A percentile compares a stretch with the other conserved stretches of the same genome.
These are phyloP conservation scores for Eilema depressum DNA, from an alignment of 2,888 invertebrate genomes.

Conservation along the genomic window DNA sequence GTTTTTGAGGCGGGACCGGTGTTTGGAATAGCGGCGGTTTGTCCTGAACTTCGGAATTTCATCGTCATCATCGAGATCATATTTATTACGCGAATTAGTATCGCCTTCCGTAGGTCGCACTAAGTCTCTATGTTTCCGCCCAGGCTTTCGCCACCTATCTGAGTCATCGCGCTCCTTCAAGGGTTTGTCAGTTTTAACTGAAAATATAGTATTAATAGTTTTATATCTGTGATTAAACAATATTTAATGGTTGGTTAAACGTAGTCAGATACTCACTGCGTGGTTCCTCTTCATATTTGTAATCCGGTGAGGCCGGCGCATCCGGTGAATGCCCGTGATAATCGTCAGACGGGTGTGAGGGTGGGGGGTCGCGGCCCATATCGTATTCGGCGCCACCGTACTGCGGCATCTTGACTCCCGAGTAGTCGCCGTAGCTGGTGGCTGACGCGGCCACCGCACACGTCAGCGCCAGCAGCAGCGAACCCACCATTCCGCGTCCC, in stretches of 20 bases:
- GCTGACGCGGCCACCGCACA: slow-evolving; percentile 54
- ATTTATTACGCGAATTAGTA: slow-evolving; percentile 39
- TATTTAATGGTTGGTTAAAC: neutral
- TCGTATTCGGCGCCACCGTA: slow-evolving; percentile 68
- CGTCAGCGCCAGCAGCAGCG: slow-evolving; percentile 54
- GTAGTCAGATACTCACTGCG: slow-evolving; percentile 43
- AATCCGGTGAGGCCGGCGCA: slow-evolving; percentile 68
- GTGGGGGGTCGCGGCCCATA: slow-evolving; percentile 40
- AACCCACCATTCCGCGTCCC: slow-evolving; percentile 37
- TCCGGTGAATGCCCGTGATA: slow-evolving; percentile 69
- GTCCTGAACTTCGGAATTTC: slow-evolving; percentile 47
- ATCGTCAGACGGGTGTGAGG: slow-evolving; percentile 55
- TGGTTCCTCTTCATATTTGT: slow-evolving; percentile 70
- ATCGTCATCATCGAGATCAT: slow-evolving; percentile 48
- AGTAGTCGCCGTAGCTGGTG: slow-evolving; percentile 69
- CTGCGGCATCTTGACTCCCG: slow-evolving; percentile 71
- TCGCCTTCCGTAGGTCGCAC: slow-evolving; percentile 36
- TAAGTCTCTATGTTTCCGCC: slow-evolving; percentile 52
- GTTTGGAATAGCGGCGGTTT: slow-evolving; percentile 45
- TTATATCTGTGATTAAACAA: neutral
- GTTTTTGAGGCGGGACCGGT: slow-evolving; percentile 52
- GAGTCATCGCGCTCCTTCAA: slow-evolving; percentile 50
- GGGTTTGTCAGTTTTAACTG: slow-evolving; percentile 59
- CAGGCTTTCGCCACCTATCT: slow-evolving; percentile 58
- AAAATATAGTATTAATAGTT: slow-evolving; percentile 15